A percentile compares a stretch with the other conserved stretches of the same genome.
These are phyloP conservation scores for Sceliomorpha sp. DNA, from an alignment of 2,888 invertebrate genomes.

Conservation along the genomic window DNA sequence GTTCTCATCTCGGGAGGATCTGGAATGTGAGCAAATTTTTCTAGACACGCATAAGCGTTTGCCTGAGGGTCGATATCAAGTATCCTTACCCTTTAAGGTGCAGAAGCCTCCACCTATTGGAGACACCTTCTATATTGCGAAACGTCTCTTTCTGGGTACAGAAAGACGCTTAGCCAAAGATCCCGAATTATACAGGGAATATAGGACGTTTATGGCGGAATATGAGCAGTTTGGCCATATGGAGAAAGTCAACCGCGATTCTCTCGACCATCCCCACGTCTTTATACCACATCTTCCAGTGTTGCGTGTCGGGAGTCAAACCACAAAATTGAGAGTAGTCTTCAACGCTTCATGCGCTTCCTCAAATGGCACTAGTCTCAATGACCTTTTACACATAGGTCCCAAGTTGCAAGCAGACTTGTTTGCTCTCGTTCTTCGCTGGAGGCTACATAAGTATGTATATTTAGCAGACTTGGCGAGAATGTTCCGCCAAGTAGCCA, in stretches of 20 bases:
- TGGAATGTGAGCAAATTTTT: not conserved
- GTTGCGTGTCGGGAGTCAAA: too few relatives aligned
- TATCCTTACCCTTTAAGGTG: constrained; percentile 2
- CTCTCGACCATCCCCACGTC: not conserved
- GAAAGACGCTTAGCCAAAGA: not conserved
- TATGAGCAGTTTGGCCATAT: constrained; percentile 1
- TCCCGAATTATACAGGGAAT: not conserved
- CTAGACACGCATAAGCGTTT: not conserved
- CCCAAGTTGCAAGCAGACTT: too few relatives aligned
- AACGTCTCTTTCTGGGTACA: too few relatives aligned
- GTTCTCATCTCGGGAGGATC: not conserved
- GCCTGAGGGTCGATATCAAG: constrained; percentile 3
- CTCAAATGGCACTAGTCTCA: too few relatives aligned
- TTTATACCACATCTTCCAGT: too few relatives aligned
- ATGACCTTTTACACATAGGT: too few relatives aligned
- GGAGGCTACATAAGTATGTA: too few relatives aligned
- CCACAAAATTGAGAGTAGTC: too few relatives aligned
- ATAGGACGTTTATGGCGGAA: not conserved
- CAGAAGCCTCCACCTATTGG: not conserved
- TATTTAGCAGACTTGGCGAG: too few relatives aligned
- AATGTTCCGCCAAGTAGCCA: too few relatives aligned
- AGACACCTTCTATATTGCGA: not conserved
- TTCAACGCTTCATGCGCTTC: too few relatives aligned
- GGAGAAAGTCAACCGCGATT: not conserved
- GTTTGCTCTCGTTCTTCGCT: too few relatives aligned